Evolutionary conservation across 2,797 vertebrate species (phyloP).

Genomic region (Channallabes apus): DNA sequence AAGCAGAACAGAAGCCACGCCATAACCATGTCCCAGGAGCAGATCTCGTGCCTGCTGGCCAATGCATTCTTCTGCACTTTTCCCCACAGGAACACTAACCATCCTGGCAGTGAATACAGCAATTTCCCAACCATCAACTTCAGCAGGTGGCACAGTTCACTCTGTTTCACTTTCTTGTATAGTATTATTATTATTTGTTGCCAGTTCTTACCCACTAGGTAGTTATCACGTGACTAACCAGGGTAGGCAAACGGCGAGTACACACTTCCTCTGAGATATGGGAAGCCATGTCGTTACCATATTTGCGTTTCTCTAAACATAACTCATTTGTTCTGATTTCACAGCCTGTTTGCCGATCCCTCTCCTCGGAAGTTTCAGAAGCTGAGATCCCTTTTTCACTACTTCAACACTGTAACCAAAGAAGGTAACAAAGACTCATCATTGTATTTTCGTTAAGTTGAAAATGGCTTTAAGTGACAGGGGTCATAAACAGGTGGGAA

Average conservation of each 20-base stretch:
- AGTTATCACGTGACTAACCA: not conserved
- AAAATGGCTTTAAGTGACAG: not conserved
- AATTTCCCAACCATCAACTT: conserved; percentile 74
- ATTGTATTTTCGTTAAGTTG: not conserved
- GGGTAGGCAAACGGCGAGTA: not conserved
- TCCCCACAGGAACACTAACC: conserved; percentile 68
- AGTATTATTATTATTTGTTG: not conserved
- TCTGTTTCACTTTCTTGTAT: not conserved
- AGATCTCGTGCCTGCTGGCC: conserved; percentile 74
- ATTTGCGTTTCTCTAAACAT: not conserved
- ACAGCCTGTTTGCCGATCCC: conserved; percentile 63
- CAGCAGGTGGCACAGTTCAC: conserved; percentile 61
- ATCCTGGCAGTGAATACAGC: conserved; percentile 57
- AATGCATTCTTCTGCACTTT: conserved; percentile 79
- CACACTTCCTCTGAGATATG: not conserved
- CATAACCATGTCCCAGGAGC: conserved; percentile 71
- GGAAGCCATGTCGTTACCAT: not conserved
- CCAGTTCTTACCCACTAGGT: not conserved
- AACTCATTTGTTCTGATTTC: not conserved
- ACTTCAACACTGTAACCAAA: conserved; percentile 64
- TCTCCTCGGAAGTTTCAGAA: conserved; percentile 60
- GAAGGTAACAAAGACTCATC: conserved; percentile 38
- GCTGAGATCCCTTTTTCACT: conserved; percentile 72
- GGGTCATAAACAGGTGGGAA: not conserved
- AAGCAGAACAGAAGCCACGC: not conserved